Evolutionary conservation across 2,797 vertebrate genomes (phyloP), one percentile per base, ranked within the genome.

Genomic region (Heterohyrax brucei): DNA sequence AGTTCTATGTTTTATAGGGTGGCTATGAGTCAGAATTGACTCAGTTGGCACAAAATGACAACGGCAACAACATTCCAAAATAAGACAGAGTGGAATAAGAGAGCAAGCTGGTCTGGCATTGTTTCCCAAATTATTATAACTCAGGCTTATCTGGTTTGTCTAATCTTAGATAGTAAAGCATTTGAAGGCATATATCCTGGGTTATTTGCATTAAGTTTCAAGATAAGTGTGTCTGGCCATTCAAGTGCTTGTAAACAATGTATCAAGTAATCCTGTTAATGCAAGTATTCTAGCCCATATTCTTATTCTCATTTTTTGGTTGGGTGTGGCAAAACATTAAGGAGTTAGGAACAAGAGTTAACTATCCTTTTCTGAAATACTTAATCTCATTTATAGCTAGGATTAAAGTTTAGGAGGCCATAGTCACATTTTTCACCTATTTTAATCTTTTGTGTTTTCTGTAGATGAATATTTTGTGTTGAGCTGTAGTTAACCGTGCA

Each of bases 171-270:
- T 59, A 13, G 39, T 61, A 81, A 88, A 18, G 7, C 24, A 72
- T 93, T 84, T 75, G 66, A 95, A 90, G 28, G 19, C 39, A 91
- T n/a, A 68, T 8, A 89, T 93, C 26, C 14, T 97, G 46, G 33
- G 53, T 89, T 59, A 39, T 78, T 96, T 96, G 66, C 28, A 85
- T 59, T 94, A 79, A 86, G 19, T 44, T 93, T 95, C 14, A 61
- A 93, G 48, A 53, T 61, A 85, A n/a, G 33, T 90, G 24, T 89
- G 2, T 81, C 39, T 95, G n/a, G 88, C 22, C 33, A 46, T 46
- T 89, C 21, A 48, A 87, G 61, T 72, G n/a, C 80, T 81, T 5
- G 75, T 85, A 87, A 95, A 82, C 22, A 83, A 73, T 1, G 76
- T 88, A 76, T 19, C 13, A 89, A 93, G 22, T 12, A 89, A 79